phyloP scores from a whole-genome alignment of 2,888 invertebrate species.

The Polyommatus iphigenia region DNA sequence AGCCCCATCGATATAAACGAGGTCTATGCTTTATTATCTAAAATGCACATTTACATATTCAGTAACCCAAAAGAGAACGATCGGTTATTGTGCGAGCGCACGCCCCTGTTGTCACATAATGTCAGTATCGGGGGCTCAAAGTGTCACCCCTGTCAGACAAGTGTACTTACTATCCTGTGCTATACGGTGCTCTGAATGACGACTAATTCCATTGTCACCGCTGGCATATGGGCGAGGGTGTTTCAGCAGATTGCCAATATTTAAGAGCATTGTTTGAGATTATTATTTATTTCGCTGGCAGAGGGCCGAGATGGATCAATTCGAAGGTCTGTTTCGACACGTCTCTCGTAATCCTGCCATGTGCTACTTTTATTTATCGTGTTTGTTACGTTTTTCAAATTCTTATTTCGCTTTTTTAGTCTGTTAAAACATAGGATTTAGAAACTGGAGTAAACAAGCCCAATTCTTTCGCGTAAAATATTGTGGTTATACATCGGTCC shows the following conservation, averaged over 20 bases:
- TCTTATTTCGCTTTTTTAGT: not conserved
- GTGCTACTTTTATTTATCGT: conserved; percentile 1
- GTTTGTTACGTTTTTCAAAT: not conserved
- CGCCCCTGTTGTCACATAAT: conserved; percentile 76
- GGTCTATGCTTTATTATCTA: conserved; percentile 31
- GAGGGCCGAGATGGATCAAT: conserved; percentile 20
- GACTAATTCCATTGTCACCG: conserved; percentile 78
- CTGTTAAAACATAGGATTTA: not conserved
- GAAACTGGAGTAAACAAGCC: not conserved
- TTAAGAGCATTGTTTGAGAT: conserved; percentile 45
- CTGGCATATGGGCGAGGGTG: conserved; percentile 70
- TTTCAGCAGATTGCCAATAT: conserved; percentile 51
- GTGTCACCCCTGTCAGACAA: conserved; percentile 71
- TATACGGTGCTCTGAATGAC: conserved; percentile 73
- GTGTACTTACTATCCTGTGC: conserved; percentile 75
- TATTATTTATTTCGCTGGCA: conserved; percentile 6
- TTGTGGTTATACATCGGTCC: not conserved
- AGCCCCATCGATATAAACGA: conserved; percentile 30
- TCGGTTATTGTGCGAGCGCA: conserved; percentile 63
- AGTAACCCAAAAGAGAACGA: conserved; percentile 51
- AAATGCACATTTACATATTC: conserved; percentile 43
- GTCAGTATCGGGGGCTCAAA: conserved; percentile 75
- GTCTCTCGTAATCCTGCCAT: conserved; percentile 10
- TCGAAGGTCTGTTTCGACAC: not conserved
- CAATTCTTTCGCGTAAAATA: not conserved